Conservation (phyloP, 2,113 vertebrate species). For the Telmatochromis sp. region DNA sequence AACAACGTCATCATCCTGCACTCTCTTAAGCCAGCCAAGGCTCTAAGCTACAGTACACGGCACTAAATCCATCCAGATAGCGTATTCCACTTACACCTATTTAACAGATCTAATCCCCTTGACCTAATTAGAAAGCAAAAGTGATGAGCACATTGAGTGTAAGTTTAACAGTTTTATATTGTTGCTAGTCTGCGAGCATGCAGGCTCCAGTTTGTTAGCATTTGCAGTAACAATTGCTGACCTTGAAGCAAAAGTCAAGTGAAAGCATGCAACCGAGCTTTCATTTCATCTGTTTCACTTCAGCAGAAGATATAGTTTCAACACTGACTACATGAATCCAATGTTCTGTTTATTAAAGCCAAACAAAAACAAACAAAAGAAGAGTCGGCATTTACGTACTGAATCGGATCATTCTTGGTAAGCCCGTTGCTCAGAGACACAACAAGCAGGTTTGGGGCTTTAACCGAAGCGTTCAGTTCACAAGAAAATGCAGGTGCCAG, state of each 20-base stretch:
- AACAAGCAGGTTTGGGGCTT: background rate
- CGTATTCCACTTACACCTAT: constrained; percentile 24
- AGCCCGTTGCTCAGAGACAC: background rate
- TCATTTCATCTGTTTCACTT: background rate
- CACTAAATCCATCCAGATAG: constrained; percentile 16
- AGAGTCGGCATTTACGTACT: background rate
- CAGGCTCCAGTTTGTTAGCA: background rate
- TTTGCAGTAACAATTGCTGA: background rate
- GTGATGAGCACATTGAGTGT: background rate
- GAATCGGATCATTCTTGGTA: background rate
- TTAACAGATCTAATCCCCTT: constrained; percentile 32
- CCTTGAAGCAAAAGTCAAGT: background rate
- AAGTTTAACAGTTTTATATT: background rate
- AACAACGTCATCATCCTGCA: constrained; percentile 33
- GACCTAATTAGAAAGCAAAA: constrained; percentile 38
- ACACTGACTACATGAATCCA: background rate
- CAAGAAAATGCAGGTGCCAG: background rate
- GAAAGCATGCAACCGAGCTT: background rate
- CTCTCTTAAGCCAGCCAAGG: constrained; percentile 32
- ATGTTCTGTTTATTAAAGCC: background rate
- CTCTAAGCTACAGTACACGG: constrained; percentile 30
- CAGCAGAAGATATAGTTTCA: background rate
- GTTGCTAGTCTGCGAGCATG: background rate
- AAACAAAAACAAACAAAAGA: background rate
- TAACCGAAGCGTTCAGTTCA: background rate